phyloP scores from a whole-genome alignment of 2,888 invertebrate species.

The Steinernema hermaphroditum region DNA sequence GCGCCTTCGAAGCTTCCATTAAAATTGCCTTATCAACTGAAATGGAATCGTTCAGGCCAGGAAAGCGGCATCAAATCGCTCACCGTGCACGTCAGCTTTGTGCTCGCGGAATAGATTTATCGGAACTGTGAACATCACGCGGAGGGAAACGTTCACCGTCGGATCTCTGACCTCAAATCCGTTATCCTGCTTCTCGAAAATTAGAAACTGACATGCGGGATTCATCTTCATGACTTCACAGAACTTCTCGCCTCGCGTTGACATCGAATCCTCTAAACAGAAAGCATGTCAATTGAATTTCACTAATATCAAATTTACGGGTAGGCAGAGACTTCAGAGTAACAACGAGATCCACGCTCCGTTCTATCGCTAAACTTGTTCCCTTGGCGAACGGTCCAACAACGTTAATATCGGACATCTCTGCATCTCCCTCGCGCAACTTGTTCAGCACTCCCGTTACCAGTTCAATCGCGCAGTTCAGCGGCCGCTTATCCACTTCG shows the following conservation, averaged over 20 bases:
- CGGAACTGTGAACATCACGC: background rate
- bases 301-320: background rate
- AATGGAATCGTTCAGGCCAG: too few relatives aligned
- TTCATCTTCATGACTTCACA: too few relatives aligned
- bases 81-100: slow-evolving; percentile 78
- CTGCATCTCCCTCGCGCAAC: background rate
- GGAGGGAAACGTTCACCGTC: background rate
- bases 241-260: too few relatives aligned
- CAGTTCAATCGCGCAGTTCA: background rate
- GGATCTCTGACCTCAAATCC: background rate
- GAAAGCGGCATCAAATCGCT: too few relatives aligned
- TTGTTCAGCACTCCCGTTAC: background rate
- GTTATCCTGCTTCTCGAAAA: too few relatives aligned
- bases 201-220: too few relatives aligned
- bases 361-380: background rate
- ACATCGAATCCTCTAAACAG: too few relatives aligned
- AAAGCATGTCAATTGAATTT: too few relatives aligned
- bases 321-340: background rate
- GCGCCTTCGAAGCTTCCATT: slow-evolving; percentile 86
- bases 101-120: background rate
- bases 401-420: background rate
- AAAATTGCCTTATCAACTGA: slow-evolving; percentile 76
- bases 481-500: background rate
- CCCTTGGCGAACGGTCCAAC: background rate
- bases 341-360: background rate